Evolutionary conservation across 2,797 vertebrate genomes (phyloP).

Genomic region (Typhlichthys subterraneus): DNA sequence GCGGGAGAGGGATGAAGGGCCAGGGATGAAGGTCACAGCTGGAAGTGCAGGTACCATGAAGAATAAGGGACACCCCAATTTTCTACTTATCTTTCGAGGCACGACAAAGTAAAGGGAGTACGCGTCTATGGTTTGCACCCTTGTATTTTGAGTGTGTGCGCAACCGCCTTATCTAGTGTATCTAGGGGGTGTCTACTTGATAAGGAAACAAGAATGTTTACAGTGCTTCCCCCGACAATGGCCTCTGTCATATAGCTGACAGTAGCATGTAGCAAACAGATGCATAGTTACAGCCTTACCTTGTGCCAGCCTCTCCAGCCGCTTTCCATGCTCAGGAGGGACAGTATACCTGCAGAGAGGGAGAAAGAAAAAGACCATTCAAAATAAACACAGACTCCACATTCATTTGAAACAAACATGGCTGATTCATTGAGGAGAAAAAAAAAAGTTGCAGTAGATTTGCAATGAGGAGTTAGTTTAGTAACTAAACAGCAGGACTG

Average conservation of each 20-base stretch:
- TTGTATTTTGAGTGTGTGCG: no score
- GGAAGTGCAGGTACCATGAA: background rate
- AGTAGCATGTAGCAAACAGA: no score
- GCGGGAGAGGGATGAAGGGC: background rate
- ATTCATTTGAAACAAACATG: background rate
- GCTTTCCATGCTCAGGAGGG: conserved; percentile 81
- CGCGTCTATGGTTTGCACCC: no score
- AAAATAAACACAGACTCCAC: background rate
- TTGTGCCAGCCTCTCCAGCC: conserved; percentile 80
- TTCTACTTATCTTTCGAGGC: no score
- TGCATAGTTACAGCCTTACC: conserved; percentile 53
- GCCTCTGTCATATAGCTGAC: no score
- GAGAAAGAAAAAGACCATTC: conserved; percentile 9
- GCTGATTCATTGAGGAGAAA: background rate
- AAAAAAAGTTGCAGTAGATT: background rate
- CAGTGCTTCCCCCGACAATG: no score
- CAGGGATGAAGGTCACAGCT: background rate
- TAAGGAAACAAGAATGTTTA: no score
- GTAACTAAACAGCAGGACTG: no score
- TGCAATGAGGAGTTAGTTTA: no score
- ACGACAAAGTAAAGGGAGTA: no score
- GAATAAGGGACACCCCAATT: background rate
- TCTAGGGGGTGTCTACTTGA: no score
- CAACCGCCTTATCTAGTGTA: no score
- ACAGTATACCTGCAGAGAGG: conserved; percentile 71